Evolutionary conservation across 92 coral and sea anemone species (phyloP).

Genomic region (Bergia sp.): DNA sequence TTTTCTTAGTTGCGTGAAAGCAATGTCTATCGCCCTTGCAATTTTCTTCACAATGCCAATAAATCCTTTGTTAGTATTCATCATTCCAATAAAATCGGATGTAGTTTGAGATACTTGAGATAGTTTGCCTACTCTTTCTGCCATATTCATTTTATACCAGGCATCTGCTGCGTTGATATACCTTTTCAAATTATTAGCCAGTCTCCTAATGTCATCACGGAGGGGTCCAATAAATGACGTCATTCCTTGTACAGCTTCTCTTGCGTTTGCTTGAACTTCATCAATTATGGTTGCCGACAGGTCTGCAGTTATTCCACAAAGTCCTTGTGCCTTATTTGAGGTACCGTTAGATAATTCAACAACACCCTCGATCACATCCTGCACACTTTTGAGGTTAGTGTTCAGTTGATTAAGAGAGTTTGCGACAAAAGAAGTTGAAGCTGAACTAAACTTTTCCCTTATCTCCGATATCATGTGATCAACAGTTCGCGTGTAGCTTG

Average conservation of each 20-base stretch:
- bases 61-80: slow-evolving; percentile 70
- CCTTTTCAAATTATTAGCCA: slow-evolving; percentile 56
- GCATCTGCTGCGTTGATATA: slow-evolving; percentile 59
- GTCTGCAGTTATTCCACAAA: slow-evolving; percentile 62
- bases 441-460: slow-evolving; percentile 31
- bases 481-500: slow-evolving; percentile 45
- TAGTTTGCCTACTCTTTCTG: slow-evolving; percentile 60
- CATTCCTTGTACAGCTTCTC: slow-evolving; percentile 63
- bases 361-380: slow-evolving; percentile 54
- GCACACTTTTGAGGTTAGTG: slow-evolving; percentile 47
- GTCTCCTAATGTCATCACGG: slow-evolving; percentile 43
- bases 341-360: slow-evolving; percentile 71
- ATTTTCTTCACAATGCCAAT: slow-evolving; percentile 55
- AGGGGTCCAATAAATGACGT: slow-evolving; percentile 62
- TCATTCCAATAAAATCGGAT: slow-evolving; percentile 62
- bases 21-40: slow-evolving; percentile 47
- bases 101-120: slow-evolving; percentile 63
- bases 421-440: slow-evolving; percentile 60
- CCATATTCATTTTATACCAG: slow-evolving; percentile 74
- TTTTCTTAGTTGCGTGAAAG: slow-evolving; percentile 56
- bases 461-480: slow-evolving; percentile 30
- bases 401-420: slow-evolving; percentile 57
- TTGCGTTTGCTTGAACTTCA: slow-evolving; percentile 62
- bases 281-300: slow-evolving; percentile 75
- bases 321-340: slow-evolving; percentile 56